Evolutionary conservation across 1,140 invertebrate genomes (phyloP).

Genomic region (Pantala flavescens): DNA sequence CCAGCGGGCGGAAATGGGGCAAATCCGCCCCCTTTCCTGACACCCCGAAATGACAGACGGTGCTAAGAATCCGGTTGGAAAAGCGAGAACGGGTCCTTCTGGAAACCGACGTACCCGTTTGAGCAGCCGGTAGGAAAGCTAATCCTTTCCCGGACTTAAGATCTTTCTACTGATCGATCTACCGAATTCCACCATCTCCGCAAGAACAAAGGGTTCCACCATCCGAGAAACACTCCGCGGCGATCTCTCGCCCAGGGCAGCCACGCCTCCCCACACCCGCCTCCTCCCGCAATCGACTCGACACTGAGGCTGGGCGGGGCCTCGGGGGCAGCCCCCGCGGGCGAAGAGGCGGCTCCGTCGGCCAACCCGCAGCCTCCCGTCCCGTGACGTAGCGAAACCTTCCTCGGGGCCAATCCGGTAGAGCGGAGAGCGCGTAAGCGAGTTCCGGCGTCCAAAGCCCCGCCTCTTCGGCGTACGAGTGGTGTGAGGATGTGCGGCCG

Average conservation of each 20-base stretch:
- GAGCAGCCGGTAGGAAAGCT: no score
- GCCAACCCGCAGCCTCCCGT: background rate
- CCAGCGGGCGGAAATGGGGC: no score
- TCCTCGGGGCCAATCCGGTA: background rate
- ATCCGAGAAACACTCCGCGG: no score
- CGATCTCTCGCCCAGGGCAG: background rate
- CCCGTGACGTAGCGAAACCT: background rate
- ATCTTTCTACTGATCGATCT: no score
- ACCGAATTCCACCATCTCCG: no score
- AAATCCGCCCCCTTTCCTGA: no score
- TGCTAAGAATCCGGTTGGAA: no score
- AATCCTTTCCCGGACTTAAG: no score
- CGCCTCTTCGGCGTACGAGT: background rate
- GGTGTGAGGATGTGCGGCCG: background rate
- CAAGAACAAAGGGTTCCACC: no score
- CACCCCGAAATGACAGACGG: no score
- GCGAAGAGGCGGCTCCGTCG: background rate
- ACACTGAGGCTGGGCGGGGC: conserved; percentile 4
- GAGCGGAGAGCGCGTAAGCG: background rate
- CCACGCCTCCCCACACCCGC: background rate
- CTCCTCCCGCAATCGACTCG: background rate
- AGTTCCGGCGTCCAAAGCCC: background rate
- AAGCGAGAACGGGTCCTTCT: no score
- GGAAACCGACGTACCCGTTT: no score
- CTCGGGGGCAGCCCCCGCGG: background rate